These are phyloP conservation scores for Polyploca ridens DNA, from an alignment of 2,888 invertebrate genomes.

Conservation along the genomic window DNA sequence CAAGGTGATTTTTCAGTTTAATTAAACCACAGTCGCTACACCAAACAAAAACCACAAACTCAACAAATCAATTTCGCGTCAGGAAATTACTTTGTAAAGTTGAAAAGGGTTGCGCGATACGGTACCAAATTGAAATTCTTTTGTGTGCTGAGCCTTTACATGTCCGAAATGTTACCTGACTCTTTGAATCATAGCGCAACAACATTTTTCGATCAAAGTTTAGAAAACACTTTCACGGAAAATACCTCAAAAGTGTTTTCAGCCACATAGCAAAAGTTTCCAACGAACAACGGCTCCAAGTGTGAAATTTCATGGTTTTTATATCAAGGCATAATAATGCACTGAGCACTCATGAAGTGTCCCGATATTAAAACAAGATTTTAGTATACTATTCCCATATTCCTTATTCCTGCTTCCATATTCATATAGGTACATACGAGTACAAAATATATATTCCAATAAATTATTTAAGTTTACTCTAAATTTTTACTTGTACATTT, in stretches of 20 bases:
- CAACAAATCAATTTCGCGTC: constrained; percentile 81
- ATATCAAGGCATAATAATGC: not conserved
- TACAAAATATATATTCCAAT: no score
- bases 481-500: no score
- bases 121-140: constrained; percentile 82
- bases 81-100: constrained; percentile 81
- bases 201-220: constrained; percentile 66
- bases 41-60: constrained; percentile 75
- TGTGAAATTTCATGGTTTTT: not conserved
- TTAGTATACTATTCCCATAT: no score
- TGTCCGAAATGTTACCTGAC: constrained; percentile 76
- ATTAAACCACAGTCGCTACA: constrained; percentile 71
- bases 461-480: no score
- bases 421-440: no score
- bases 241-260: constrained; percentile 27
- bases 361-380: not conserved
- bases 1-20: constrained; percentile 55
- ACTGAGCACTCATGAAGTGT: not conserved
- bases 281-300: constrained; percentile 15
- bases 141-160: constrained; percentile 75
- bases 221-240: constrained; percentile 39
- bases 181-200: constrained; percentile 62
- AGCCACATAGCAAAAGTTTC: constrained; percentile 26
- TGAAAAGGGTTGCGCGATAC: constrained; percentile 78
- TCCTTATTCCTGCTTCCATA: no score